phyloP scores from a whole-genome alignment of 2,797 vertebrate genomes.

The Pelochelys cantorii region DNA sequence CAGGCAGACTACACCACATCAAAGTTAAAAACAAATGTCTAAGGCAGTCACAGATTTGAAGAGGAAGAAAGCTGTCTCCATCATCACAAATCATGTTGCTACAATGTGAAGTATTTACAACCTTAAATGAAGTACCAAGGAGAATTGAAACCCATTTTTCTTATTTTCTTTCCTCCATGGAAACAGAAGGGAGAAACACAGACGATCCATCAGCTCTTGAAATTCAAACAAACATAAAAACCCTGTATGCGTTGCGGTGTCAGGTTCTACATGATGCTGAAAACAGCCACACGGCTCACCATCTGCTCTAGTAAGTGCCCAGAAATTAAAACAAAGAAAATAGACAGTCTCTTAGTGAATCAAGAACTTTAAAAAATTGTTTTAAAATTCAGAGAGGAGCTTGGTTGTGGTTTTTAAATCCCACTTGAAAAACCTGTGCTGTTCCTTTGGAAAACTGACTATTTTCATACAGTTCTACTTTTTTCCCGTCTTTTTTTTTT shows the following conservation, averaged over 20 bases:
- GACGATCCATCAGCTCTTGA: neutral
- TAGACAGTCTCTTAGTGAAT: conserved; percentile 29
- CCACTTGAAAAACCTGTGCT: neutral
- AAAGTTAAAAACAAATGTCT: neutral
- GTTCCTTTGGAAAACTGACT: conserved; percentile 13
- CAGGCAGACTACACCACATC: neutral
- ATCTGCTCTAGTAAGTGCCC: conserved; percentile 50
- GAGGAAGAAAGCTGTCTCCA: neutral
- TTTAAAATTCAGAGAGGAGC: conserved; percentile 29
- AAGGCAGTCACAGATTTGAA: neutral
- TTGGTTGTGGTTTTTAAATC: conserved; percentile 25
- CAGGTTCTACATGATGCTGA: conserved; percentile 47
- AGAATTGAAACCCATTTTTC: neutral
- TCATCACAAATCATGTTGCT: neutral
- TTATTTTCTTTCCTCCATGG: neutral
- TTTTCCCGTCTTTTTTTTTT: neutral
- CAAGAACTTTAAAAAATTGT: neutral
- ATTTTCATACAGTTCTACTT: neutral
- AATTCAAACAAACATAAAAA: conserved; percentile 11
- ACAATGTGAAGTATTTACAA: neutral
- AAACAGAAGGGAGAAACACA: neutral
- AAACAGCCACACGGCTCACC: conserved; percentile 37
- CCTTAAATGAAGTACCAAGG: neutral
- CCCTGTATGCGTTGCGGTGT: neutral
- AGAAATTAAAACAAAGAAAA: conserved; percentile 39